Conservation (phyloP, 2,797 vertebrate genomes). For the Psittacula echo region DNA sequence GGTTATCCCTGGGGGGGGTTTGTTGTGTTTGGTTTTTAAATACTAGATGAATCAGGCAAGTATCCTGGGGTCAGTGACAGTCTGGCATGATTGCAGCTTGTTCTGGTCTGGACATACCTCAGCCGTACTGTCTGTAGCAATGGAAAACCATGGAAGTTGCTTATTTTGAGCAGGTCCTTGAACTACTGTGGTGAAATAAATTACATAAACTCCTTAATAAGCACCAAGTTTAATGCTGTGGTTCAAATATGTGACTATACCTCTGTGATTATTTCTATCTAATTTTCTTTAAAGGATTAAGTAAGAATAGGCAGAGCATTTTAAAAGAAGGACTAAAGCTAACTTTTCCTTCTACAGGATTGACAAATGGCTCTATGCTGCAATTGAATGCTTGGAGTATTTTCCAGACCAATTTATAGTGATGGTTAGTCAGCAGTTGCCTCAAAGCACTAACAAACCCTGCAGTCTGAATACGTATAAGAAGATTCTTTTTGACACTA, state of each 20-base stretch:
- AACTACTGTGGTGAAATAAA: neutral
- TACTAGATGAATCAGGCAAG: neutral
- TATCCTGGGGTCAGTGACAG: neutral
- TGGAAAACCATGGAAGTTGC: neutral
- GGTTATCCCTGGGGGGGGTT: neutral
- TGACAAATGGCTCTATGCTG: conserved; percentile 84
- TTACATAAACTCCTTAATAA: neutral
- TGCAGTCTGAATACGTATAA: conserved; percentile 74
- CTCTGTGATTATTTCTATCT: neutral
- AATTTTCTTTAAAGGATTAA: neutral
- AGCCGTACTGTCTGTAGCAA: neutral
- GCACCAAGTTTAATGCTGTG: neutral
- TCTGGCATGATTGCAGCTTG: neutral
- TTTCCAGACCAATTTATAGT: conserved; percentile 88
- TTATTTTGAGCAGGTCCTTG: neutral
- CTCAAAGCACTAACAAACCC: conserved; percentile 59
- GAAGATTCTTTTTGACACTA: conserved; percentile 86
- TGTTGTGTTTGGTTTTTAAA: neutral
- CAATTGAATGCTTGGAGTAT: conserved; percentile 87
- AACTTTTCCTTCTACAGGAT: conserved; percentile 70
- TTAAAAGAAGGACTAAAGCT: conserved; percentile 23
- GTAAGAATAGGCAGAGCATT: neutral
- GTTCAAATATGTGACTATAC: neutral
- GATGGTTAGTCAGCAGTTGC: conserved; percentile 83
- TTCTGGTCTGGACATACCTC: neutral